phyloP scores from a whole-genome alignment of 2,113 vertebrate species.

The Eptesicus fuscus region DNA sequence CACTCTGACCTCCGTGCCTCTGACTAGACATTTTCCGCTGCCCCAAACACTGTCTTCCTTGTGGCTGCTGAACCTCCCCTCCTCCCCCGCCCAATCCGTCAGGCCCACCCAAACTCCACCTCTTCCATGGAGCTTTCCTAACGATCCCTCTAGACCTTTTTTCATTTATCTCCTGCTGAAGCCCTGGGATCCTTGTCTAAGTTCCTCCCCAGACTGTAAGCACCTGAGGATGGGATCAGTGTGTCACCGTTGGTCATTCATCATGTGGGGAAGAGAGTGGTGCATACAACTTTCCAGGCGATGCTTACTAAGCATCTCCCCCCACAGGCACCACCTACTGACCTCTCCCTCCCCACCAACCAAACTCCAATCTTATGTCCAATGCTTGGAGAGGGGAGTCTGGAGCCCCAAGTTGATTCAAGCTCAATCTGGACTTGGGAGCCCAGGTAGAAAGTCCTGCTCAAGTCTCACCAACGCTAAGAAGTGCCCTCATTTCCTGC shows the following conservation, averaged over 20 bases:
- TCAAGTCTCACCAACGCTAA: not conserved
- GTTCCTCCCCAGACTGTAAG: not conserved
- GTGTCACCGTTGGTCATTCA: not conserved
- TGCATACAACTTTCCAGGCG: not conserved
- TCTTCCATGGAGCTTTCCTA: not conserved
- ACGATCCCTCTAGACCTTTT: not conserved
- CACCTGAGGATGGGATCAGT: not conserved
- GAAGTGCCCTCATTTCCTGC: not conserved
- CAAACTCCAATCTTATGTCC: not conserved
- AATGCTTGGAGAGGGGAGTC: not conserved
- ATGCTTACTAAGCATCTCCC: not conserved
- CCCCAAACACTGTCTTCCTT: not conserved
- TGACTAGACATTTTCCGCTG: too few species aligned
- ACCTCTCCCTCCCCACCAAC: not conserved
- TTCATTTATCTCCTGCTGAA: not conserved
- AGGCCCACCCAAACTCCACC: not conserved
- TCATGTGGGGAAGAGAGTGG: too few species aligned
- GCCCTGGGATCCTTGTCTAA: not conserved
- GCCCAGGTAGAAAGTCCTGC: not conserved
- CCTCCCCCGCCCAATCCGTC: not conserved
- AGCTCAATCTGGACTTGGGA: not conserved
- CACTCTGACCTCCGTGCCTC: not conserved
- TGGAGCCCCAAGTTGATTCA: not conserved
- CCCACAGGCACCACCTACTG: not conserved
- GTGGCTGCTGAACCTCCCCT: not conserved